Percentiles rank a stretch among this genome's conserved stretches.
These are phyloP conservation scores for Nerophis lumbriciformis DNA, from an alignment of 2,113 vertebrate species.

Conservation along the genomic window DNA sequence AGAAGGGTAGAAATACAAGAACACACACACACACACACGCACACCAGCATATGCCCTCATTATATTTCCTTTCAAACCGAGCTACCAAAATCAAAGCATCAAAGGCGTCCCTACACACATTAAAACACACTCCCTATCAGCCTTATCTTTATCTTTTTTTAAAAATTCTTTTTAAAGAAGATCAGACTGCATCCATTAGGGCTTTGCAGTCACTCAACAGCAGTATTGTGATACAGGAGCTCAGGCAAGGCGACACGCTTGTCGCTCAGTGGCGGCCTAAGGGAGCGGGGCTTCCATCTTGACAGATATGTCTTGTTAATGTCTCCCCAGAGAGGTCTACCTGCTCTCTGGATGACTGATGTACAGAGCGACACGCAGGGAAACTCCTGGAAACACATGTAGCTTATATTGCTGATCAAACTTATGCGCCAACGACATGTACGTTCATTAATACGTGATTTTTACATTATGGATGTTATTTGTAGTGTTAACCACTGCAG, in stretches of 20 bases:
- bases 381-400: constrained; percentile 7
- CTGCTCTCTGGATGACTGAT: constrained; percentile 39
- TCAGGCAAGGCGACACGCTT: constrained; percentile 48
- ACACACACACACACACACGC: too few species aligned
- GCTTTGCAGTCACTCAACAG: constrained; percentile 56
- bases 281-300: constrained; percentile 45
- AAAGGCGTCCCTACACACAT: constrained; percentile 35
- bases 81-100: constrained; percentile 39
- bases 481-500: too few species aligned
- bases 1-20: too few species aligned
- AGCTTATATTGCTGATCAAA: constrained; percentile 15
- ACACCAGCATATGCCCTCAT: constrained; percentile 36
- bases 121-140: constrained; percentile 6
- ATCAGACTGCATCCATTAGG: constrained; percentile 54
- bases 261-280: constrained; percentile 54
- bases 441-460: not conserved
- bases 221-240: constrained; percentile 49
- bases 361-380: constrained; percentile 23
- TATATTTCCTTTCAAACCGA: constrained; percentile 49
- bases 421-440: constrained; percentile 3
- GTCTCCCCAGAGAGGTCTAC: constrained; percentile 42
- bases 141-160: constrained; percentile 13
- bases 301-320: constrained; percentile 57
- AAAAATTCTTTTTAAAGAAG: constrained; percentile 35
- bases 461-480: too few species aligned